phyloP scores from a whole-genome alignment of 2,113 vertebrate genomes.

The Mus pahari region DNA sequence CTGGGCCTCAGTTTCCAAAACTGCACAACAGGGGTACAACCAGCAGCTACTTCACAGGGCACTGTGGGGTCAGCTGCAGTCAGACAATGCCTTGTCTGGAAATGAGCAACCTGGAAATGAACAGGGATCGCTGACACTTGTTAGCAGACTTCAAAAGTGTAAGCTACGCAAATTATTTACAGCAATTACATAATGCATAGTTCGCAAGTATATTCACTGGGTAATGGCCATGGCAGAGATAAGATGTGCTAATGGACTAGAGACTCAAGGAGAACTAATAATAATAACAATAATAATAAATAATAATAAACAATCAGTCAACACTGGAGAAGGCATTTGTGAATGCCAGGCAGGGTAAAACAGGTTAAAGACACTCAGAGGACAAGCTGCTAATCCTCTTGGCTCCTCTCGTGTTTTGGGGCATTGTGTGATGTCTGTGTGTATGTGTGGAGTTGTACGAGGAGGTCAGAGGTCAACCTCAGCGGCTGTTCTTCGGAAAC shows the following conservation, averaged over 20 bases:
- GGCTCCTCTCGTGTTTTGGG: not conserved
- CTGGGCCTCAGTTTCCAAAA: conserved; percentile 36
- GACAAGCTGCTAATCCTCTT: not conserved
- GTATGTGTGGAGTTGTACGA: not conserved
- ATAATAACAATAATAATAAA: not conserved
- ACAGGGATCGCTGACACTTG: not conserved
- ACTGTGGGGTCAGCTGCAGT: not conserved
- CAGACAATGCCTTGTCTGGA: not conserved
- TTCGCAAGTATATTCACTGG: not conserved
- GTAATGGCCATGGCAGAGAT: conserved; percentile 82
- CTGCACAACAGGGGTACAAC: not conserved
- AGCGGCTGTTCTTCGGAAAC: not conserved
- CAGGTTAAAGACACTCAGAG: not conserved
- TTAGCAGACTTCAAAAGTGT: not conserved
- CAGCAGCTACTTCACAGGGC: not conserved
- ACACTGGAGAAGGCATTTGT: not conserved
- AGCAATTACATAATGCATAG: not conserved
- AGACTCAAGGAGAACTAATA: conserved; percentile 6
- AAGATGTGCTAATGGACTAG: conserved; percentile 42
- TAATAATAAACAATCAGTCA: not conserved
- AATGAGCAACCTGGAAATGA: not conserved
- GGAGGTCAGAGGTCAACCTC: not conserved
- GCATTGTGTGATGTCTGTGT: not conserved
- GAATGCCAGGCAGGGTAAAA: not conserved
- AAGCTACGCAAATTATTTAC: not conserved